Base-by-base conservation (phyloP, 2,113 vertebrate species). In the Myiagra hebetior region DNA sequence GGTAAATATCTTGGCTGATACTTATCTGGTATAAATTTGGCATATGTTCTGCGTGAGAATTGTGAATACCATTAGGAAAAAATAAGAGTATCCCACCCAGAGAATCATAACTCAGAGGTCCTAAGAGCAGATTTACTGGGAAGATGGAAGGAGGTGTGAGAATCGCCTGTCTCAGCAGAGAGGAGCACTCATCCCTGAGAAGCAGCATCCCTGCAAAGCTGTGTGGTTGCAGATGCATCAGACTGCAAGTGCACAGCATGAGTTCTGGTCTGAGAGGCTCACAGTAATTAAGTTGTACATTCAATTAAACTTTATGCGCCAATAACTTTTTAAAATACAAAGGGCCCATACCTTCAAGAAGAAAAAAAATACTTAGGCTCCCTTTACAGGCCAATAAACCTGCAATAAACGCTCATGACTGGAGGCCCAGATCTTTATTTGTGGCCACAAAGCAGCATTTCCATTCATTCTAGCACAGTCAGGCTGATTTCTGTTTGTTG, bases 221-320 rank as follows among this genome's bases (percentile, higher is more conserved):
- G 1, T 57, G 35, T 1, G 1, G 57, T 53, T 91, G 47, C 41
- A 74, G 42, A 83, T 64, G 56, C 52, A 50, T 82, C 70, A 73
- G 80, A 39, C 53, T 44, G 50, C 0, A n/a, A 76, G 44, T 33
- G 21, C 89, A 79, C 87, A 94, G 81, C 65, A 72, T 5, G 80
- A 56, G 13, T 57, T 78, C 44, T 35, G 44, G 49, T 31, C 77
- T 82, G 81, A 77, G 70, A 92, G 15, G 26, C 23, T 92, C 70
- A 39, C 35, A 47, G 65, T 89, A 62, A 85, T 92, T 91, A 89
- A 82, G n/a, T 6, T 82, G 59, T 79, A 72, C 4, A 4, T 91
- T 87, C 91, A 85, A 79, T 96, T 93, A 93, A 93, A 85, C 55
- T 57, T 91, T 94, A 91, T 87, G 74, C 2, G 7, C 78, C 57